Evolutionary conservation across 23 tunicate genomes (phyloP).

Genomic region (Clavelina lepadiformis): DNA sequence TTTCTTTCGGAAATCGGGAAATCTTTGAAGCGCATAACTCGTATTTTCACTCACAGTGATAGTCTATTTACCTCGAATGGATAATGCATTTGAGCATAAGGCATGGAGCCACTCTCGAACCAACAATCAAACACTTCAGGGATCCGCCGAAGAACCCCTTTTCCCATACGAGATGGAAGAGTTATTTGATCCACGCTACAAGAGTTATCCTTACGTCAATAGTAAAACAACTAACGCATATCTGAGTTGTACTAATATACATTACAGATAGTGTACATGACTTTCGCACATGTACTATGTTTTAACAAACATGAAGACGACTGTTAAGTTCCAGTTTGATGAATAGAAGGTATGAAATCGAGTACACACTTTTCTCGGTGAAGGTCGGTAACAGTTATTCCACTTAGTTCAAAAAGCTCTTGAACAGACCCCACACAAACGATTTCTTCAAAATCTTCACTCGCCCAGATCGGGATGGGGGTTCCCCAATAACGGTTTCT

Average conservation of each 20-base stretch:
- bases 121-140: constrained; percentile 99
- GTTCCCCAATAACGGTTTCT: constrained; percentile 99
- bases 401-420: constrained; percentile 70
- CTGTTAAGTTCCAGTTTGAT: too few species aligned
- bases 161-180: constrained; percentile 84
- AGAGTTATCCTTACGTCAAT: too few species aligned
- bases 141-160: constrained; percentile 69
- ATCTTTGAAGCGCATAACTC: too few species aligned
- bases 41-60: too few species aligned
- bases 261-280: too few species aligned
- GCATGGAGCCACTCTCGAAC: constrained; percentile 99
- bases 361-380: constrained; percentile 96
- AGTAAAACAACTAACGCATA: too few species aligned
- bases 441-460: constrained; percentile 85
- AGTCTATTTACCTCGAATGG: constrained; percentile 83
- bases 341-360: too few species aligned
- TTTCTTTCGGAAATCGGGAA: too few species aligned
- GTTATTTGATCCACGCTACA: constrained; percentile 90
- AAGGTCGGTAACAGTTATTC: constrained; percentile 79
- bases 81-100: constrained; percentile 97
- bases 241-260: too few species aligned
- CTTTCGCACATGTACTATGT: too few species aligned
- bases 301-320: too few species aligned
- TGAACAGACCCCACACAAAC: constrained; percentile 90
- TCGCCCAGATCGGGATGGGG: constrained; percentile 98